Conservation (phyloP, 2,888 invertebrate genomes). For the Lasius platythorax region DNA sequence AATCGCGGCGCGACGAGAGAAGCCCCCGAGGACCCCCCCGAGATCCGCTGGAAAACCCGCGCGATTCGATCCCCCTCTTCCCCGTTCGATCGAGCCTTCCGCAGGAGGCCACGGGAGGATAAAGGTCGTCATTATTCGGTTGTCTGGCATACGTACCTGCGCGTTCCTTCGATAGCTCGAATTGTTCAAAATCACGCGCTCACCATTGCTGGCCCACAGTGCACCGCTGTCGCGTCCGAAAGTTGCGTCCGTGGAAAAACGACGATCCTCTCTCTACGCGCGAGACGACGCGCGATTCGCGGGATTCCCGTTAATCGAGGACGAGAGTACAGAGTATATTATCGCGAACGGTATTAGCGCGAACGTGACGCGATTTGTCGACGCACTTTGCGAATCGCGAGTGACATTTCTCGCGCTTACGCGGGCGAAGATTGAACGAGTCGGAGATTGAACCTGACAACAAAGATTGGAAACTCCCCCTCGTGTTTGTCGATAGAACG, state of each 20-base stretch:
- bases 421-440: slow-evolving; percentile 52
- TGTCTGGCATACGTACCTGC: slow-evolving; percentile 67
- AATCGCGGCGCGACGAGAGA: background rate
- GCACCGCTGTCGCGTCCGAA: slow-evolving; percentile 83
- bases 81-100: background rate
- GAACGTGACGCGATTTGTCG: background rate
- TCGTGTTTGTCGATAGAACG: too few species aligned
- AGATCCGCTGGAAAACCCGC: too few species aligned
- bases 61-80: background rate
- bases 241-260: slow-evolving; percentile 20
- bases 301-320: background rate
- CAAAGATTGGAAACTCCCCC: slow-evolving; percentile 12
- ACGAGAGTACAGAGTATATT: background rate
- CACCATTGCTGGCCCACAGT: slow-evolving; percentile 86
- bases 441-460: slow-evolving; percentile 5
- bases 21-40: too few species aligned
- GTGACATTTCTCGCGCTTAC: slow-evolving; percentile 48
- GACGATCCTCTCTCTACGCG: background rate
- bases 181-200: slow-evolving; percentile 87
- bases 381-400: slow-evolving; percentile 15
- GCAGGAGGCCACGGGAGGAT: background rate
- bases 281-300: background rate
- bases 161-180: slow-evolving; percentile 77
- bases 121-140: background rate
- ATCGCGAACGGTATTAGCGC: background rate